Evolutionary conservation across 2,888 invertebrate species (phyloP).

Genomic region (Apotomis turbidana): DNA sequence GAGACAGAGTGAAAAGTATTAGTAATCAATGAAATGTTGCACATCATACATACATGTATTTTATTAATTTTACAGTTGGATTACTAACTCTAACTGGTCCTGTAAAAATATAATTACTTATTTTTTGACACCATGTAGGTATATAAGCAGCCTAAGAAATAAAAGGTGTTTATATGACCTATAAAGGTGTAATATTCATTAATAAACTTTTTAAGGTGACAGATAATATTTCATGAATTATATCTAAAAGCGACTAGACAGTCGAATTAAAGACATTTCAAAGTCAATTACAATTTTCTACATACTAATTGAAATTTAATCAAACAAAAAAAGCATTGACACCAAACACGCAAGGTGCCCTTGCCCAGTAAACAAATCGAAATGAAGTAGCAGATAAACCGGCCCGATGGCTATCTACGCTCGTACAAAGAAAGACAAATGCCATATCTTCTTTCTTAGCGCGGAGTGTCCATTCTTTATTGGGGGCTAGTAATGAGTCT

Average conservation of each 20-base stretch:
- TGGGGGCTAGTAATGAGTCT: slow-evolving; percentile 68
- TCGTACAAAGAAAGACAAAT: slow-evolving; percentile 76
- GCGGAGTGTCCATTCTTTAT: slow-evolving; percentile 76
- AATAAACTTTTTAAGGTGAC: neutral
- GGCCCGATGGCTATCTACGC: slow-evolving; percentile 56
- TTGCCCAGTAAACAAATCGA: slow-evolving; percentile 47
- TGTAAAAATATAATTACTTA: too few species aligned
- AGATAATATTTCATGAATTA: neutral
- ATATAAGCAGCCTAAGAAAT: too few species aligned
- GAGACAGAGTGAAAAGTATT: too few species aligned
- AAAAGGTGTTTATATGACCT: too few species aligned
- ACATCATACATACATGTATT: neutral
- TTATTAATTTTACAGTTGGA: slow-evolving; percentile 41
- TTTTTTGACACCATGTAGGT: too few species aligned
- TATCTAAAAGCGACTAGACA: neutral
- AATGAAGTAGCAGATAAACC: slow-evolving; percentile 50
- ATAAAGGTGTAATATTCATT: too few species aligned
- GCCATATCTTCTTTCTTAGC: slow-evolving; percentile 64
- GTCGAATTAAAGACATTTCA: slow-evolving; percentile 21
- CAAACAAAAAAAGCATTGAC: slow-evolving; percentile 18
- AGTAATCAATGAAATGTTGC: too few species aligned
- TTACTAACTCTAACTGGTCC: neutral
- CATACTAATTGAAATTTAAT: slow-evolving; percentile 19
- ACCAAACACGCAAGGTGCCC: slow-evolving; percentile 28
- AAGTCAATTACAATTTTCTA: neutral